A percentile compares a stretch with the other conserved stretches of the same genome.
phyloP scores from a whole-genome alignment of 2,113 vertebrate species.

The Pica pica region DNA sequence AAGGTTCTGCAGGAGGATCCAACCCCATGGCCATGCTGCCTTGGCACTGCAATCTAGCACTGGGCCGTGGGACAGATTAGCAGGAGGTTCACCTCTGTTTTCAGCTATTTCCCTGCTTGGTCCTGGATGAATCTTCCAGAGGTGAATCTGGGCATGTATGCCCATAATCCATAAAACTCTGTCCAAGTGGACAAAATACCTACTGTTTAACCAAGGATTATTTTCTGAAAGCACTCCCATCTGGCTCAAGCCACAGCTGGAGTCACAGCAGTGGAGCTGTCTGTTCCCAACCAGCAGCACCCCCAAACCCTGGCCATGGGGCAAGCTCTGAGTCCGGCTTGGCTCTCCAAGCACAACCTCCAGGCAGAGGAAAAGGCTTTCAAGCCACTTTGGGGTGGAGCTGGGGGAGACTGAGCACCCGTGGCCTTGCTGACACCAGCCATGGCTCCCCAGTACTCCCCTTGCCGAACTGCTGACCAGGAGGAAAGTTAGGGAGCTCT shows the following conservation, averaged over 20 bases:
- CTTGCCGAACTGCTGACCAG: neutral
- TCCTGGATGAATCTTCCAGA: neutral
- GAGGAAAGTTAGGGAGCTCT: neutral
- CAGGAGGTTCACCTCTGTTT: neutral
- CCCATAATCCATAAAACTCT: neutral
- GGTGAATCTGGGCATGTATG: neutral
- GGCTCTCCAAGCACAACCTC: neutral
- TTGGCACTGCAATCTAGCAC: neutral
- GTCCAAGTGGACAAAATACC: neutral
- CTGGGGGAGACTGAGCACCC: neutral
- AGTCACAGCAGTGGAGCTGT: neutral
- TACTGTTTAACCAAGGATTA: neutral
- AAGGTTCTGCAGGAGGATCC: neutral
- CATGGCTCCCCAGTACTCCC: neutral
- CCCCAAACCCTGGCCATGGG: fast-evolving
- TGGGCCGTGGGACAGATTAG: neutral
- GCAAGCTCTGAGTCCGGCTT: neutral
- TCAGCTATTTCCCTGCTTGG: neutral
- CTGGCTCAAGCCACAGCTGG: neutral
- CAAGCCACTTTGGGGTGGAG: neutral
- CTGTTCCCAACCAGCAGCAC: neutral
- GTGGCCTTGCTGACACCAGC: neutral
- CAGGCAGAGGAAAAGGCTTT: neutral
- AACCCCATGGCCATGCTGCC: neutral
- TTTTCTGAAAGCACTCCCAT: neutral